Percentiles rank a stretch among this genome's conserved stretches.
phyloP scores from a whole-genome alignment of 2,797 vertebrate species.

The Toxotes lorentzi region DNA sequence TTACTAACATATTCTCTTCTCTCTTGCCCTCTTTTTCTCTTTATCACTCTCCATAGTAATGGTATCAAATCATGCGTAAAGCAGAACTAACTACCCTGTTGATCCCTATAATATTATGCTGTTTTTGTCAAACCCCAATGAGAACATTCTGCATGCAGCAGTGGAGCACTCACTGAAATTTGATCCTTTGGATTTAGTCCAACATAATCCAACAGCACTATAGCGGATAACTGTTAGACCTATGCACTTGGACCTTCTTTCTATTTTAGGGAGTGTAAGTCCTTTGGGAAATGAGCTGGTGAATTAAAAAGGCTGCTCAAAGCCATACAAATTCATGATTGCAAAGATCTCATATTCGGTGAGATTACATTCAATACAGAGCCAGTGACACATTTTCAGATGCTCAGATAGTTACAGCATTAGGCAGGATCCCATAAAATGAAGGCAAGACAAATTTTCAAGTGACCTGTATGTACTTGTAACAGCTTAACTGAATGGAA shows the following conservation, averaged over 20 bases:
- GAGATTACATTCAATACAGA: constrained; percentile 66
- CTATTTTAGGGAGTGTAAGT: constrained; percentile 78
- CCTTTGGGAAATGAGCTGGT: constrained; percentile 78
- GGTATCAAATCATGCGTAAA: constrained; percentile 63
- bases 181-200: constrained; percentile 81
- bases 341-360: constrained; percentile 66
- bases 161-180: constrained; percentile 80
- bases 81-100: constrained; percentile 76
- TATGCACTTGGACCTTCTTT: constrained; percentile 79
- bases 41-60: constrained; percentile 57
- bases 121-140: constrained; percentile 71
- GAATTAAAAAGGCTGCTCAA: constrained; percentile 76
- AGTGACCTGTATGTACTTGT: no score
- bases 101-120: constrained; percentile 72
- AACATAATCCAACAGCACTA: constrained; percentile 81
- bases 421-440: constrained; percentile 31
- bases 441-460: constrained; percentile 27
- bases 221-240: constrained; percentile 80
- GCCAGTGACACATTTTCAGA: constrained; percentile 59
- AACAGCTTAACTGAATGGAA: no score
- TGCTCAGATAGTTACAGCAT: constrained; percentile 40
- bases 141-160: constrained; percentile 66
- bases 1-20: constrained; percentile 58
- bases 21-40: constrained; percentile 29
- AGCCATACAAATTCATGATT: constrained; percentile 72